Evolutionary conservation across 2,888 invertebrate species (phyloP), one percentile per base, ranked within the genome.

Genomic region (Lepidocyrtinus sp.): DNA sequence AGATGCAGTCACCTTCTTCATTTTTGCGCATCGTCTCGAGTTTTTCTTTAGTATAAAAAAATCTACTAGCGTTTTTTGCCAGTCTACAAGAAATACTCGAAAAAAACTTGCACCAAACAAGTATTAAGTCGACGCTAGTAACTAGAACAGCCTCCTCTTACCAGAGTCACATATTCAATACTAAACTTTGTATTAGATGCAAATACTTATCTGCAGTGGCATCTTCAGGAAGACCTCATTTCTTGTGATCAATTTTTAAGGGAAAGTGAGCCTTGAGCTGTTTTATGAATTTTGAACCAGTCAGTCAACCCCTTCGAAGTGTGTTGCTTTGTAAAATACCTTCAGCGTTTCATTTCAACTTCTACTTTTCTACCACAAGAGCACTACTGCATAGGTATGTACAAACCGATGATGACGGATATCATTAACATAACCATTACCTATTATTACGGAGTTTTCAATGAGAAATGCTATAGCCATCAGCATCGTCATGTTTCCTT

Each of bases 221-320:
- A 64, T 74, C 65, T 74, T 74, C 67, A 67, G 50, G 50, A 50
- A 76, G 75, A 75, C 75, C 75, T 75, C 75, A 75, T 75, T 75
- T 69, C 69, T 45, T 69, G 24, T 36, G 59, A 68, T 61, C 61
- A 25, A 21, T n/a, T 68, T 59, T 62, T 75, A 62, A 69, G 75
- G 75, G 75, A 76, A 76, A 76, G 75, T 70, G 64, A 76, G 64
- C 75, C 75, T 76, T 76, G 75, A 76, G 75, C 70, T 70, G 19
- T 61, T 76, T 64, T 67, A 59, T 50, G 50, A 50, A 17, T 50
- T 36, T 12, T 50, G 50, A 50, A 50, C 50, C 50, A 50, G 50
- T 50, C 50, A 50, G 50, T 50, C 50, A 50, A 50, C 50, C 50
- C 50, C 17, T 15, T 50, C 50, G 12, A 36, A n/a, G n/a, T n/a